These are phyloP conservation scores for Stegostoma tigrinum DNA, from an alignment of 2,113 vertebrate genomes.

Conservation along the genomic window DNA sequence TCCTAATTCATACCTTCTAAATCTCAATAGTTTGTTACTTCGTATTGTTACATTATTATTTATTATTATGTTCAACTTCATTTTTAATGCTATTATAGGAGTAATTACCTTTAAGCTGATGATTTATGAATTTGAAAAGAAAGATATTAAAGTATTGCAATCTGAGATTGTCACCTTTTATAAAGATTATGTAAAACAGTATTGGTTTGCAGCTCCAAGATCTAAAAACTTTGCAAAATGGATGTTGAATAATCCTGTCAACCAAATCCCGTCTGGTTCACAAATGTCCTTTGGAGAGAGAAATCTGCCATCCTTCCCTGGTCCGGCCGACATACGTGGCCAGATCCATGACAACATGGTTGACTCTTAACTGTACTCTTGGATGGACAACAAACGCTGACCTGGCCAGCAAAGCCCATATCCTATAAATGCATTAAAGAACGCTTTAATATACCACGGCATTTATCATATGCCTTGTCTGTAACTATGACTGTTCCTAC, in stretches of 20 bases:
- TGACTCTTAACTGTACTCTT: no score
- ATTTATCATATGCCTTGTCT: not conserved
- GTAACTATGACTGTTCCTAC: not conserved
- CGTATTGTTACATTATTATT: not conserved
- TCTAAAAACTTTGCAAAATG: not conserved
- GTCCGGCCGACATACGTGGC: no score
- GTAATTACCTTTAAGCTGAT: constrained; percentile 1
- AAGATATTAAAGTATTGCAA: not conserved
- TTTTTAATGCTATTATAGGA: not conserved
- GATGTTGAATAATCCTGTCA: not conserved
- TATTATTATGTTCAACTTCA: not conserved
- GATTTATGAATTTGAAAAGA: not conserved
- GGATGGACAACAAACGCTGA: no score
- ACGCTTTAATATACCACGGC: not conserved
- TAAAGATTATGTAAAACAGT: not conserved
- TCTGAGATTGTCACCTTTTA: not conserved
- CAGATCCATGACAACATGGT: no score
- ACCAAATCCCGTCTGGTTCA: not conserved
- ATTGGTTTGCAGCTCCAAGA: not conserved
- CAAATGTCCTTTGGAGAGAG: no score
- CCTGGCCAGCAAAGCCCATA: no score
- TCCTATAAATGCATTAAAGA: no score
- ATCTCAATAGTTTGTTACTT: not conserved
- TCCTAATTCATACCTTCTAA: not conserved
- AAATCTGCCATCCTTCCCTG: no score